Conservation (phyloP, 2,888 invertebrate genomes). For the Lasioglossum morio region DNA sequence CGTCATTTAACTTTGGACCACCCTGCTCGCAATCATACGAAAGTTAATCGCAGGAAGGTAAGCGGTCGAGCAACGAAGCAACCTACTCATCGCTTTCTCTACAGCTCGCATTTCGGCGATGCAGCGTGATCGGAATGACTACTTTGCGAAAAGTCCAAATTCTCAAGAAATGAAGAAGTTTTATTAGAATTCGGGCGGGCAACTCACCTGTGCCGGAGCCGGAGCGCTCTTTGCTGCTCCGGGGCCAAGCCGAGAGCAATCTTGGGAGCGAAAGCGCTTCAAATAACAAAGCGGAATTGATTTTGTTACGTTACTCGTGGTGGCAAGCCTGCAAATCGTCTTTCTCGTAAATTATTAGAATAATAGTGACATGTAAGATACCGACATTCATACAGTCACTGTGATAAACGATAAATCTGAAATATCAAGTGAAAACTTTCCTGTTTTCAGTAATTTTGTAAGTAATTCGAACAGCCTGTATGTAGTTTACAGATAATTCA, state of each 20-base stretch:
- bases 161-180: neutral
- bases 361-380: no score
- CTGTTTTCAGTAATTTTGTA: no score
- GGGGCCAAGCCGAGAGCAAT: neutral
- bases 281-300: neutral
- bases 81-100: slow-evolving; percentile 29
- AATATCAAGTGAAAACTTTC: neutral
- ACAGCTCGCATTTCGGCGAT: slow-evolving; percentile 27
- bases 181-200: neutral
- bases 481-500: neutral
- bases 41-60: slow-evolving; percentile 37
- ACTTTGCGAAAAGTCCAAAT: slow-evolving; percentile 9
- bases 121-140: slow-evolving; percentile 21
- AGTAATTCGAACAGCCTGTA: no score
- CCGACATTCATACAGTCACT: neutral
- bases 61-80: slow-evolving; percentile 54
- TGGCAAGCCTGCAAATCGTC: neutral
- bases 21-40: slow-evolving; percentile 25
- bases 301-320: neutral
- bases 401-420: neutral
- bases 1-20: slow-evolving; percentile 11
- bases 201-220: slow-evolving; percentile 3
- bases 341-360: neutral
- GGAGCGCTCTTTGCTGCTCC: neutral
- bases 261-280: neutral